Percentiles rank a stretch among this genome's conserved stretches.
Conservation (phyloP, 2,797 vertebrate genomes). For the Acridotheres tristis region DNA sequence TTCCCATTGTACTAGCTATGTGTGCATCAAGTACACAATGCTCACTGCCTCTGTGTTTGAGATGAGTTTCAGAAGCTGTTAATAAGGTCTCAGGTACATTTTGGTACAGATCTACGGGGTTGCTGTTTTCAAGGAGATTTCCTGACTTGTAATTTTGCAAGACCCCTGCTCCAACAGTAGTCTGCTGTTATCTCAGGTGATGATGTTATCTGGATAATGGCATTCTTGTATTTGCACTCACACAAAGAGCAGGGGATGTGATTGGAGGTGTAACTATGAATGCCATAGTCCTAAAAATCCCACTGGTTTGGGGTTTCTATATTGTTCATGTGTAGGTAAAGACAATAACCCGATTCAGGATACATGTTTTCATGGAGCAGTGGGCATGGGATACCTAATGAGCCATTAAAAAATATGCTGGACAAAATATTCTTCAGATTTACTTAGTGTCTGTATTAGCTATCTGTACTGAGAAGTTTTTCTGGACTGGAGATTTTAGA, state of each 20-base stretch:
- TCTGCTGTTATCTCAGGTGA: neutral
- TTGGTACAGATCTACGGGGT: neutral
- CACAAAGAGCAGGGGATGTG: neutral
- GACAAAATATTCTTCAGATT: neutral
- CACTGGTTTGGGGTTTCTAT: neutral
- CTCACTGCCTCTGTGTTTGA: neutral
- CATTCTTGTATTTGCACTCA: neutral
- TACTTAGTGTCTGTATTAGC: neutral
- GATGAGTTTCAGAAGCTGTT: neutral
- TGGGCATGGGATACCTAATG: neutral
- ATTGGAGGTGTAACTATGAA: fast-evolving
- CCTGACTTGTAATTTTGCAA: neutral
- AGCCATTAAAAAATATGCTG: neutral
- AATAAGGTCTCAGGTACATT: neutral
- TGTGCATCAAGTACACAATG: neutral
- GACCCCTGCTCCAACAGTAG: neutral
- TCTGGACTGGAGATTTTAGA: neutral
- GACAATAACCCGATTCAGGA: neutral
- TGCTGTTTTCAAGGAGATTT: neutral
- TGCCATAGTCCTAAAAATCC: neutral
- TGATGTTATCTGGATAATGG: neutral
- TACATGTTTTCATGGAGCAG: neutral
- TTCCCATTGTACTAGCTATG: neutral
- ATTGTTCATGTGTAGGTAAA: neutral
- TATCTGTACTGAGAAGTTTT: neutral